Evolutionary conservation across 2,888 invertebrate species (phyloP), one percentile per base, ranked within the genome.

Genomic region (Pristionchus exspectatus): DNA sequence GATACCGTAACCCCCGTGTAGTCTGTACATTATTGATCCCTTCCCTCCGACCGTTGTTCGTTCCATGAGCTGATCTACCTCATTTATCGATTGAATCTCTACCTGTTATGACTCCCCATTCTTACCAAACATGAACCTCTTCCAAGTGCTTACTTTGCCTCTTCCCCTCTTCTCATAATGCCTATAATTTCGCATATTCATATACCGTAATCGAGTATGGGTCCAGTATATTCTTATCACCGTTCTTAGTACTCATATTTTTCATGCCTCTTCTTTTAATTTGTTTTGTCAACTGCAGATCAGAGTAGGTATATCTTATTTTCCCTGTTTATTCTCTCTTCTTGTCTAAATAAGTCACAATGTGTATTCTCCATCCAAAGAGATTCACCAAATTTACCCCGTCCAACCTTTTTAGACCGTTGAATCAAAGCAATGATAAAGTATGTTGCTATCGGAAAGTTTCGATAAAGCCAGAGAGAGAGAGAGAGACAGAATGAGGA

Each of bases 41-140:
- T 44, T 44, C 81, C 33, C 63, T 63, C 18, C 38, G 30, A 5
- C 30, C 12, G 38, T 74, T 74, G 7, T 81, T 38, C 38, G 5
- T 38, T 38, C n/a, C 38, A 38, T 81, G 81, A 54, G 50, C 10
- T 81, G 81, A 81, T 81, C 81, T 81, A 81, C 81, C 81, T 81
- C 81, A 81, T 54, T 54, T 81, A 81, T 81, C 50, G 81, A 81
- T 81, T n/a, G 81, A 81, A 81, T 81, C 81, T 81, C 81, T 27
- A 24, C 72, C 59, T n/a, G 81, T 81, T 81, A 50, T 81, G 44
- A 50, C 81, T 81, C 44, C 74, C 81, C 50, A 81, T 54, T 81
- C 81, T 81, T 81, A 81, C 81, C 81, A 81, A 81, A 81, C 44
- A 44, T 4, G 10, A 77, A 77, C 77, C 77, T 77, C 77, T 50